Evolutionary conservation across 2,888 invertebrate genomes (phyloP), one percentile per base, ranked within the genome.

Genomic region (Scrobipalpa atriplicella): DNA sequence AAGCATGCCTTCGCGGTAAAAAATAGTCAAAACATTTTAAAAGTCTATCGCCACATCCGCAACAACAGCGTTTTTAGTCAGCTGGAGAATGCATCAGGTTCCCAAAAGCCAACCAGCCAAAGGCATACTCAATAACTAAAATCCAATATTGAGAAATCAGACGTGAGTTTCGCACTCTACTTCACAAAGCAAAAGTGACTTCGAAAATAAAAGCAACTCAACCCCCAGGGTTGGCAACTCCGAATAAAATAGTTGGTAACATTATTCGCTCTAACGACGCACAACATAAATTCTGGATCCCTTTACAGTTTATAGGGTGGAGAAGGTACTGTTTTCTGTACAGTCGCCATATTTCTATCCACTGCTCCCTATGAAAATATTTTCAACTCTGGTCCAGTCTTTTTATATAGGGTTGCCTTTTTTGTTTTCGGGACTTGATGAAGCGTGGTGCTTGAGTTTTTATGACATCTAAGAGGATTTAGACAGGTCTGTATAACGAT

Each of bases 251-350:
- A 86, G 84, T 83, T 83, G 78, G 81, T 73, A 78, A 83, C 81
- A 86, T 87, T 86, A 86, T 84, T 82, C 86, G 84, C 83, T 84
- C 82, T 84, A 85, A 83, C 86, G 84, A 81, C 72, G 79, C 77
- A 76, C 78, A 83, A 85, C 86, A 86, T 86, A 85, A 84, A 86
- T 86, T 86, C 83, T 73, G 78, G 73, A 80, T 82, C 82, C 84
- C 82, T 82, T 85, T 81, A 83, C 84, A 79, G 78, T 83, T 83
- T 80, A 81, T 58, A 38, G 58, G 66, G 78, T 80, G 79, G 78
- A 79, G 77, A 80, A 13, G 75, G 6, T 43, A 38, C n/a, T 16
- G 1, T 16, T 58, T 58, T 16, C 16, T 16, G n/a, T 1, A 38
- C 8, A n/a, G 38, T n/a, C 19, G 21, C 56, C 38, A 58, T n/a